These are phyloP conservation scores for Tetraneura akinire DNA, from an alignment of 1,140 invertebrate species.

Conservation along the genomic window DNA sequence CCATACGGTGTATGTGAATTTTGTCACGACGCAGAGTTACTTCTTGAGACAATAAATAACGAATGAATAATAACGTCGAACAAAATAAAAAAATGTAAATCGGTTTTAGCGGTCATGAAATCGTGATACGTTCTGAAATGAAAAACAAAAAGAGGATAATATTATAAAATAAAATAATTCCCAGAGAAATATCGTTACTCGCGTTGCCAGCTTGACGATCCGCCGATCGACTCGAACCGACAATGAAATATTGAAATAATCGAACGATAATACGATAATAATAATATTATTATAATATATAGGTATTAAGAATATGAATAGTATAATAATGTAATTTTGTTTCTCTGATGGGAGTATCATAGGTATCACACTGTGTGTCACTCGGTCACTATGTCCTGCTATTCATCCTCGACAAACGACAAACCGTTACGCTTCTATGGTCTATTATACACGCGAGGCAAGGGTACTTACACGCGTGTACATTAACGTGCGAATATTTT, in stretches of 20 bases:
- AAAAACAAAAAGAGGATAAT: background rate
- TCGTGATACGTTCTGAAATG: background rate
- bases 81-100: background rate
- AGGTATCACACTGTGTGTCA: too few relatives aligned
- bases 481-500: background rate
- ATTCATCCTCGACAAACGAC: conserved; percentile 7
- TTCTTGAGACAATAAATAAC: too few relatives aligned
- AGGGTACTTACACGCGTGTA: background rate
- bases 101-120: conserved; percentile 13
- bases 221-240: background rate
- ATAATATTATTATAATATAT: too few relatives aligned
- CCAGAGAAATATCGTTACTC: background rate
- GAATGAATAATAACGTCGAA: too few relatives aligned
- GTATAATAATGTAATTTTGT: too few relatives aligned
- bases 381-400: background rate
- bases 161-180: background rate
- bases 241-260: background rate
- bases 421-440: background rate
- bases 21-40: background rate
- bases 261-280: background rate
- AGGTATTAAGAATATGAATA: too few relatives aligned
- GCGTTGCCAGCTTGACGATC: too few relatives aligned
- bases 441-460: background rate
- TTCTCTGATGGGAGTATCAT: too few relatives aligned
- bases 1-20: background rate